Percentiles rank a stretch among this genome's conserved stretches.
These are phyloP conservation scores for Intellagama lesueurii DNA, from an alignment of 2,797 vertebrate genomes.

Conservation along the genomic window DNA sequence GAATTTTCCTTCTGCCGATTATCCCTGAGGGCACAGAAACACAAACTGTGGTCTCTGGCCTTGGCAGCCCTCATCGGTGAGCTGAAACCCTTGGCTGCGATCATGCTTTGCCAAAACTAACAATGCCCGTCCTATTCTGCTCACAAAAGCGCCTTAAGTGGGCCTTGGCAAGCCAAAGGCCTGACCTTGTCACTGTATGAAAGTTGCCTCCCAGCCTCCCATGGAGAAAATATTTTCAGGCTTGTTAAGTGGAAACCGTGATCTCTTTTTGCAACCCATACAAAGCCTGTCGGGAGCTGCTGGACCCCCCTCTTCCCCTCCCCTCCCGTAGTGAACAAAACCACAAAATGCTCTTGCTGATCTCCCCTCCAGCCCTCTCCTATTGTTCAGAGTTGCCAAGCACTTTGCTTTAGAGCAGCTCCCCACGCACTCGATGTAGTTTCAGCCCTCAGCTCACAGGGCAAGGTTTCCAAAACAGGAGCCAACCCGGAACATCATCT, in stretches of 20 bases:
- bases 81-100: constrained; percentile 49
- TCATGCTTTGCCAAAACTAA: constrained; percentile 26
- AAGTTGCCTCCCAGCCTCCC: constrained; percentile 9
- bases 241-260: constrained; percentile 36
- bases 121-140: constrained; percentile 38
- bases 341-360: background rate
- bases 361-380: constrained; percentile 14
- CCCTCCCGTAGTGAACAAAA: constrained; percentile 24
- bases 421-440: background rate
- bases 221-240: constrained; percentile 45
- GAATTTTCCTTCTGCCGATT: background rate
- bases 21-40: background rate
- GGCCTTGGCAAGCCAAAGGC: background rate
- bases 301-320: too few relatives aligned
- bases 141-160: background rate
- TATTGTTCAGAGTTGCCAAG: background rate
- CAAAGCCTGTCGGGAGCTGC: constrained; percentile 28
- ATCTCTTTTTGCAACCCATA: background rate
- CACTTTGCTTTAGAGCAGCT: background rate
- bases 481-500: constrained; percentile 26
- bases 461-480: constrained; percentile 55
- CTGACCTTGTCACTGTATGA: constrained; percentile 42
- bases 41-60: background rate
- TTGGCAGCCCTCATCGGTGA: background rate
- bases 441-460: constrained; percentile 29